Evolutionary conservation across 2,113 vertebrate genomes (phyloP), one percentile per base, ranked within the genome.

Genomic region (Cynocephalus volans): DNA sequence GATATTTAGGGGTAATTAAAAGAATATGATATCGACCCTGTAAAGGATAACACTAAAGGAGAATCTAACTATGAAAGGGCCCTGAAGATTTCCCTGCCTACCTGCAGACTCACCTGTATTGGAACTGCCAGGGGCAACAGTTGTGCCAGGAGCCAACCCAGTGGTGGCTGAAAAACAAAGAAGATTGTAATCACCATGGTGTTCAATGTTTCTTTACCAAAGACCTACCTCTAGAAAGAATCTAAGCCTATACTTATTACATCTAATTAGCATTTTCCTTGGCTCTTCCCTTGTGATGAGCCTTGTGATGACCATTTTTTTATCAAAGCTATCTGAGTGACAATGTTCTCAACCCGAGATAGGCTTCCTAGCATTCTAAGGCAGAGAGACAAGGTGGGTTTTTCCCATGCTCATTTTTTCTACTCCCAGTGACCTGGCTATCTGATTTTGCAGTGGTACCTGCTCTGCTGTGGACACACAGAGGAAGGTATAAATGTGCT

Each of bases 141-240:
- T 62, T 41, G 67, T 82, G 52, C n/a, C 73, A 41, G 45, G n/a
- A 10, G 23, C 31, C 2, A 50, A 14, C 0, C 31, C 58, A 6
- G 85, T 86, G 6, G 56, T 94, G 21, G 6, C 88, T 96, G 64
- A 88, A 96, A 96, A 19, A 81, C 41, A 76, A 41, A 91, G 3
- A 9, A 41, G 21, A 17, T 14, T 8, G 8, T 33, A 8, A 56
- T 95, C 48, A 93, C 4, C 15, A 54, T 10, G 2, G 14, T 21
- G 17, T 6, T 64, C 26, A 15, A 10, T 17, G 17, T 73, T n/a
- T 67, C 31, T 48, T 48, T 17, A 36, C 64, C 28, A 3, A n/a
- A 72, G 10, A 23, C n/a, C 54, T 82, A 26, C 5, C 6, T 41
- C 62, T 77, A 70, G 21, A 31, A 60, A 41, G 36, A 67, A 45